Evolutionary conservation across 1,140 invertebrate genomes (phyloP), one percentile per base, ranked within the genome.

Genomic region (Bombyx mandarina): DNA sequence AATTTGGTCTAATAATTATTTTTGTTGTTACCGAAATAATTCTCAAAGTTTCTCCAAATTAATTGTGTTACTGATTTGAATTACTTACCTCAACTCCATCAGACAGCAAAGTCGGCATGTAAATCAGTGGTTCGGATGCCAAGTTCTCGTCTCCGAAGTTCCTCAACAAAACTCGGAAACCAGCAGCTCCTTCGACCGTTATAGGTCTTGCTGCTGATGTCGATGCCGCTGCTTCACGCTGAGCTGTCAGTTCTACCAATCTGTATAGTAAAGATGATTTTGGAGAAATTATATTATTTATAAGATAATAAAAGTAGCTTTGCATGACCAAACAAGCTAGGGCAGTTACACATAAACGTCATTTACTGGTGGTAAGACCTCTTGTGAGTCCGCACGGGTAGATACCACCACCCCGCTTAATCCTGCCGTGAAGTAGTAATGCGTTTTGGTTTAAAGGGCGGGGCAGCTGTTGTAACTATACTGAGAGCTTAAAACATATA

Each of bases 171-270:
- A 90, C 74, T 7, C 82, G 72, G 47, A 91, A 77, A 26, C 90
- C 90, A 7, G 81, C 66, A 0, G 75, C 65, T n/a, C 74, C 81
- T 35, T 73, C 72, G 0, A 66, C 59, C 0, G 68, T 67, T 22
- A 69, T 73, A 1, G 79, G 70, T 55, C 80, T 73, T 22, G 84
- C 76, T 0, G 78, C 82, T 0, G 77, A 73, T 7, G 89, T 88
- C 0, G 76, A 85, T 5, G 82, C 80, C 1, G 86, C 86, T 8
- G 80, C 87, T 63, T 90, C 87, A n/a, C 77, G 73, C 18, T 88
- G 77, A 1, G 89, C 89, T 26, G 88, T 75, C 10, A 96, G 89
- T 79, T 96, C 94, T 51, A 89, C 74, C 35, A 91, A 64, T 61
- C 89, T 90, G 58, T 7, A 26, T 10, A 51, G 26, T 5, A 35